These are phyloP conservation scores for Gallinago solitaria DNA, from an alignment of 2,797 vertebrate species.

Conservation along the genomic window DNA sequence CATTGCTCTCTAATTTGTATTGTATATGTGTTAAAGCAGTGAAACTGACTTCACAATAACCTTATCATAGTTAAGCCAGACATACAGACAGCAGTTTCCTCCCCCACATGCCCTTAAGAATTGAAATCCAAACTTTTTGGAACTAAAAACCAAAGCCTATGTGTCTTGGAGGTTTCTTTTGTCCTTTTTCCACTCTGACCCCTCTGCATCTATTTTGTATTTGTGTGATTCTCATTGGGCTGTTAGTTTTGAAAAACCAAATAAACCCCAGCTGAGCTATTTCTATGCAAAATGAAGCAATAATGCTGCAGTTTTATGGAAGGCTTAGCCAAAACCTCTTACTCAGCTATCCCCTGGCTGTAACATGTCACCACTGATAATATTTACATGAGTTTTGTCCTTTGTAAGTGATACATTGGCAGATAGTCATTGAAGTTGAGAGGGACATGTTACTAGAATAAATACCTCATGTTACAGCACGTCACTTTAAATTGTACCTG, in stretches of 20 bases:
- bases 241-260: neutral
- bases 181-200: neutral
- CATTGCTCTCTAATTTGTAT: neutral
- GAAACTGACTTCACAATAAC: neutral
- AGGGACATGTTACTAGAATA: neutral
- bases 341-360: neutral
- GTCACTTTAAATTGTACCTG: neutral
- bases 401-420: neutral
- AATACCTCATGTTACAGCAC: neutral
- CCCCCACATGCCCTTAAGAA: neutral
- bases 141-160: neutral
- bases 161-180: neutral
- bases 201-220: neutral
- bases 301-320: neutral
- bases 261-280: neutral
- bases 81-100: neutral
- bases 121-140: neutral
- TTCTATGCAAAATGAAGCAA: neutral
- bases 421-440: neutral
- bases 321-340: neutral
- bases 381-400: constrained; percentile 20
- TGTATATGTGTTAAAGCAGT: neutral
- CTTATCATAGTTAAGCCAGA: neutral
- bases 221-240: neutral
- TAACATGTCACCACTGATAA: neutral